Percentiles rank a stretch among this genome's conserved stretches.
These are phyloP conservation scores for Micropoecilia bifurca DNA, from an alignment of 2,797 vertebrate genomes.

Conservation along the genomic window DNA sequence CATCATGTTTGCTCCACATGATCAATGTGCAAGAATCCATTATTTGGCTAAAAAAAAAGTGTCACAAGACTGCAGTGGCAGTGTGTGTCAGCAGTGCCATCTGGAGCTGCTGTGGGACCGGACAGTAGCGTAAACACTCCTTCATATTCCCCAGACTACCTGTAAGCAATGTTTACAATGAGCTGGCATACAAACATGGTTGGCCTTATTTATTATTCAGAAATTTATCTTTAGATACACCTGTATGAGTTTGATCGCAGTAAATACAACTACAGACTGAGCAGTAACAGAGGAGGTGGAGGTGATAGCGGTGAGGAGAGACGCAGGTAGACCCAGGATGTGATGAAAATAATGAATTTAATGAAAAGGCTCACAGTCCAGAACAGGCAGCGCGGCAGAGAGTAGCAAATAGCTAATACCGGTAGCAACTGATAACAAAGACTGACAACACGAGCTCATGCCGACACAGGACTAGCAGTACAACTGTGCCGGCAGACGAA, in stretches of 20 bases:
- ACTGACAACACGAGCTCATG: too few relatives aligned
- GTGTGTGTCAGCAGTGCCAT: conserved; percentile 35
- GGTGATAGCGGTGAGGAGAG: too few relatives aligned
- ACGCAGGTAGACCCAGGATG: too few relatives aligned
- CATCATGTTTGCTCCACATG: conserved; percentile 51
- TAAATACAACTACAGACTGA: not conserved
- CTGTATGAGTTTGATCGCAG: not conserved
- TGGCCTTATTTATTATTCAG: not conserved
- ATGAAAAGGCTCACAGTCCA: too few relatives aligned
- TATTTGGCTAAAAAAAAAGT: conserved; percentile 34
- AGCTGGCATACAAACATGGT: not conserved
- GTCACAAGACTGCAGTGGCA: conserved; percentile 57
- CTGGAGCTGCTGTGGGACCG: conserved; percentile 16
- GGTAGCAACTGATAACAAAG: too few relatives aligned
- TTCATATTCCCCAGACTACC: conserved; percentile 20
- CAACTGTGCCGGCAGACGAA: too few relatives aligned
- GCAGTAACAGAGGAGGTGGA: not conserved
- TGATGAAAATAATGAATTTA: too few relatives aligned
- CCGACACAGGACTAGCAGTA: too few relatives aligned
- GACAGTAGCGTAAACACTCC: conserved; percentile 1
- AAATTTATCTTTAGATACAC: not conserved
- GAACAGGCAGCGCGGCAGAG: too few relatives aligned
- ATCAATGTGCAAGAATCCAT: conserved; percentile 42
- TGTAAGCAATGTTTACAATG: conserved; percentile 6
- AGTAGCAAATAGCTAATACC: too few relatives aligned